Base-by-base conservation (phyloP, 2,113 vertebrate species). In the Onychostruthus taczanowskii region DNA sequence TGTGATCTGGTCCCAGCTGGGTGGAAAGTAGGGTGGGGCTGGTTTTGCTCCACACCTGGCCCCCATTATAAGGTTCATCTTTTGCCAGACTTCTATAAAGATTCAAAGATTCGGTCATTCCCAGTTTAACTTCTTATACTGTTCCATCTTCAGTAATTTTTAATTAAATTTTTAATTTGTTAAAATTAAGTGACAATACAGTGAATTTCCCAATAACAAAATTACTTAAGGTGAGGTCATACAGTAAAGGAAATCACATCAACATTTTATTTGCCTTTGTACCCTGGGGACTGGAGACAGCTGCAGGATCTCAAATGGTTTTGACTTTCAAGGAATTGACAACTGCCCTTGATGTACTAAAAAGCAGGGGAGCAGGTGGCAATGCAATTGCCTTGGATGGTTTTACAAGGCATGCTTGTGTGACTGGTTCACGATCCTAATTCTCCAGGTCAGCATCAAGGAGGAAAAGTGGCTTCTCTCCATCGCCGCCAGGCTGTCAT, bases 391-490 rank as follows among this genome's bases (percentile, higher is more conserved):
- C 46, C 43, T 24, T 46, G 49, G 84, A 73, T 41, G 70, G 50
- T 69, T 93, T 95, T 87, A 82, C 85, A 73, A 80, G 37, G 39
- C 28, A 0, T 31, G 41, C 49, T 77, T 86, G 9, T 92, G 75
- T 82, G 79, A n/a, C n/a, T 87, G 47, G 75, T 90, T 93, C 95
- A 74, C 26, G 27, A 94, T 96, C 75, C 82, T 91, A 49, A 90
- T 92, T 91, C 89, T 95, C 62, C 44, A 84, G 95, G 88, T 96
- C 91, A 94, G 47, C 68, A 50, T 74, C 52, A 90, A 85, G 82
- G 75, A 91, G 50, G 86, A 90, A 90, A 81, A 93, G 63, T 73
- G 80, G 41, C 79, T 94, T 96, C 56, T 90, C 21, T 90, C 37
- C 56, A 78, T 58, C 2, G 2, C 80, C 0, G 0, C 41, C 53